Evolutionary conservation across 35 echinoderm and acorn worm genomes (phyloP).

Genomic region (Strongylocentrotus purpuratus): DNA sequence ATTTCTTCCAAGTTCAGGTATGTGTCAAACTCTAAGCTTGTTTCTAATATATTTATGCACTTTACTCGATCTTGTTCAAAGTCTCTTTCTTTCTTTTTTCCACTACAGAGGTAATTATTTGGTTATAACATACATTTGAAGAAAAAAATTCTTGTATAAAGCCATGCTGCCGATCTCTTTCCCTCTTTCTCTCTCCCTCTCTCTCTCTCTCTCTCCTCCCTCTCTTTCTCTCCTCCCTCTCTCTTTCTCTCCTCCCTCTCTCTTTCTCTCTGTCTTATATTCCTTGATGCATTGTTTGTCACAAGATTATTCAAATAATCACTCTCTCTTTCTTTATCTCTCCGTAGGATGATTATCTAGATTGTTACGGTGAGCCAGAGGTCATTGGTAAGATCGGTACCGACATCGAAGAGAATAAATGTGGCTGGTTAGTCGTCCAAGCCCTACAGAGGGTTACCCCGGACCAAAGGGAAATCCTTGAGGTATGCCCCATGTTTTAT

Average conservation of each 20-base stretch:
- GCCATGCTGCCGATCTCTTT: too few relatives aligned
- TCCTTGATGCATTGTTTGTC: not conserved
- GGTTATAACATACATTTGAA: too few relatives aligned
- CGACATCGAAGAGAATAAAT: slow-evolving; percentile 98
- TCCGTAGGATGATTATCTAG: slow-evolving; percentile 86
- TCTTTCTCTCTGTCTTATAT: not conserved
- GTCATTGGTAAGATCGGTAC: slow-evolving; percentile 96
- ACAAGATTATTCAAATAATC: not conserved
- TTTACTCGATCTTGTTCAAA: too few relatives aligned
- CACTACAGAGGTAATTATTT: too few relatives aligned
- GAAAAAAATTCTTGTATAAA: too few relatives aligned
- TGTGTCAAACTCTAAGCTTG: too few relatives aligned
- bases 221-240: too few relatives aligned
- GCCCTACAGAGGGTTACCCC: slow-evolving; percentile 66
- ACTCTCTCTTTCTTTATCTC: not conserved
- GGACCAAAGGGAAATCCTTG: slow-evolving; percentile 72
- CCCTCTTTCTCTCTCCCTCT: too few relatives aligned
- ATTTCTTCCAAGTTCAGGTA: slow-evolving; percentile 98
- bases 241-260: not conserved
- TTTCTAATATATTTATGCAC: too few relatives aligned
- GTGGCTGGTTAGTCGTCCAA: slow-evolving; percentile 95
- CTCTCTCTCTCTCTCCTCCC: too few relatives aligned
- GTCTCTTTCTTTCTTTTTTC: too few relatives aligned
- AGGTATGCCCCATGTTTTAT: slow-evolving; percentile 50
- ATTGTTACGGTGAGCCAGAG: slow-evolving; percentile 85